phyloP scores from a whole-genome alignment of 2,888 invertebrate species.

The Mythimna albipuncta region DNA sequence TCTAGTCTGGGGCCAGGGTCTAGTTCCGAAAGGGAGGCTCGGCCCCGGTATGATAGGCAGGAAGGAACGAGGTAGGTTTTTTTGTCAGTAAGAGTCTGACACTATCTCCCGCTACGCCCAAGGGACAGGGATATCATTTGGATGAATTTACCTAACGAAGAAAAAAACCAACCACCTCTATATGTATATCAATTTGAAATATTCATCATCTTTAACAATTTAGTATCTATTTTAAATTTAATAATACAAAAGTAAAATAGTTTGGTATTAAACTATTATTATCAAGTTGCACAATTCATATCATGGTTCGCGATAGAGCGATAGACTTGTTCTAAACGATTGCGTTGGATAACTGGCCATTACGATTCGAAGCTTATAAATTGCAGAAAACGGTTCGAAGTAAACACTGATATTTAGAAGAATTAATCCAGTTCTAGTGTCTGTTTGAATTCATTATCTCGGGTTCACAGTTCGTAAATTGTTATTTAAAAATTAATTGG shows the following conservation, averaged over 20 bases:
- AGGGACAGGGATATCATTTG: too few relatives aligned
- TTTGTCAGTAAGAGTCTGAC: too few relatives aligned
- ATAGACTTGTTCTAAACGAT: conserved; percentile 45
- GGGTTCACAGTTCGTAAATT: conserved; percentile 1
- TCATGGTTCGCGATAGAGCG: conserved; percentile 31
- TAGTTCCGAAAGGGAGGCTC: too few relatives aligned
- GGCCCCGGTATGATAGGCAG: too few relatives aligned
- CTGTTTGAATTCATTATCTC: conserved; percentile 28
- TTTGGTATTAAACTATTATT: conserved; percentile 47
- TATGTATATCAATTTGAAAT: conserved; percentile 9
- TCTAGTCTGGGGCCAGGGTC: too few relatives aligned
- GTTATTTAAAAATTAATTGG: not conserved
- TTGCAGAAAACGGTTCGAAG: conserved; percentile 37
- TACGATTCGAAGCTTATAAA: conserved; percentile 49
- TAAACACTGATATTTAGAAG: conserved; percentile 41
- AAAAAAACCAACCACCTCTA: not conserved
- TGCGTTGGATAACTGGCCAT: conserved; percentile 53
- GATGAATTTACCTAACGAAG: too few relatives aligned
- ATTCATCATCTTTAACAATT: conserved; percentile 20
- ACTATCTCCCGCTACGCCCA: not conserved
- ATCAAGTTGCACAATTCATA: conserved; percentile 58
- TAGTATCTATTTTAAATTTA: conserved; percentile 24
- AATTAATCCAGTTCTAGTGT: conserved; percentile 31
- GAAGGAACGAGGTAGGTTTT: too few relatives aligned
- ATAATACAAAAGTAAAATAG: conserved; percentile 30